A percentile compares a stretch with the other conserved stretches of the same genome.
These are phyloP conservation scores for Cantharis lateralis DNA, from an alignment of 2,888 invertebrate genomes.

Conservation along the genomic window DNA sequence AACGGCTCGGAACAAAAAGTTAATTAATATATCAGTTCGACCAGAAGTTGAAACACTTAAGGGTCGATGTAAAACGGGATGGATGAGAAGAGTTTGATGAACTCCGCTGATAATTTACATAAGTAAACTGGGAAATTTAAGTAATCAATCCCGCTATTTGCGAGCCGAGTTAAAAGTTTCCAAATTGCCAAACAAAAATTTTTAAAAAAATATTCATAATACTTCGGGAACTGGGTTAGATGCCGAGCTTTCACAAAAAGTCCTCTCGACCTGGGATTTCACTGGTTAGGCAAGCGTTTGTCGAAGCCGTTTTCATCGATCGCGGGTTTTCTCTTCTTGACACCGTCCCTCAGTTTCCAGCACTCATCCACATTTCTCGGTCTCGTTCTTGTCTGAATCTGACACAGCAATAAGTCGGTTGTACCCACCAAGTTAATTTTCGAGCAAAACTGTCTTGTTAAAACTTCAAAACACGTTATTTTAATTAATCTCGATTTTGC, in stretches of 20 bases:
- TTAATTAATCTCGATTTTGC: background rate
- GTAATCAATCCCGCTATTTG: background rate
- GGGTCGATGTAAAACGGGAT: background rate
- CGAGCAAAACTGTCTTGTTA: background rate
- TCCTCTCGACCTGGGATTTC: conserved; percentile 27
- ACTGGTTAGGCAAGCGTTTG: conserved; percentile 35
- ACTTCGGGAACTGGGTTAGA: conserved; percentile 22
- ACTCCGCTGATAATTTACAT: background rate
- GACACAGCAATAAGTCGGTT: conserved; percentile 16
- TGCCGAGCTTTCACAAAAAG: conserved; percentile 18
- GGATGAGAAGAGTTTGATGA: background rate
- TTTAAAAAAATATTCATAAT: conserved; percentile 6
- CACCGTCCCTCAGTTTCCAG: conserved; percentile 31
- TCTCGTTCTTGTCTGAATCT: conserved; percentile 24
- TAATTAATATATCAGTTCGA: background rate
- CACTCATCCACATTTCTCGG: conserved; percentile 9
- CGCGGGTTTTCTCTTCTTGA: conserved; percentile 31
- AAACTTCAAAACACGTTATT: background rate
- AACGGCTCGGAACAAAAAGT: background rate
- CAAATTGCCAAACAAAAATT: background rate
- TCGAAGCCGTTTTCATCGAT: conserved; percentile 40
- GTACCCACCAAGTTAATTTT: background rate
- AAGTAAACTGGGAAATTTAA: background rate
- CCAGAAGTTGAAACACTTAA: background rate
- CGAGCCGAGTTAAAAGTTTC: background rate